Base-by-base conservation (phyloP, 2,113 vertebrate genomes). In the Gasterosteus nipponicus region DNA sequence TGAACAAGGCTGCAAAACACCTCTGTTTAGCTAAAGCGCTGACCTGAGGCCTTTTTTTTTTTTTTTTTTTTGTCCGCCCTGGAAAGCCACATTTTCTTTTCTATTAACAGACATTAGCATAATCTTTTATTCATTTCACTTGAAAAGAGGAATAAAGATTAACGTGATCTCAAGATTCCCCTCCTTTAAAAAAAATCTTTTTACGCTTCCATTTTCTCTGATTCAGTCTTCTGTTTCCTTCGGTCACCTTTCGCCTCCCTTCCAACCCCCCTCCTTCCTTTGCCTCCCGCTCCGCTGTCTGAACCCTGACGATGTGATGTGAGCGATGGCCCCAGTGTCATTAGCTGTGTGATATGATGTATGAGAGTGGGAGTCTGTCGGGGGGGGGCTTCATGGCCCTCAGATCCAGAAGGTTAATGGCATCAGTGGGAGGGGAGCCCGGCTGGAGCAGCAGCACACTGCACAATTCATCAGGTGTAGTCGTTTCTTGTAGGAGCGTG, bases 351-450 rank as follows among this genome's bases (percentile, higher is more conserved):
- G 82, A 88, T 88, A 89, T 92, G 91, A 93, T 93, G 86, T 81
- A 87, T 91, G 90, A 87, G 78, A 77, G 81, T 64, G 69, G 74
- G 80, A 77, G 77, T 89, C 66, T 80, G 82, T 86, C 62, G 83
- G 77, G 42, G 86, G 86, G 84, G 79, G 84, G 81, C 81, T 81
- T 89, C 80, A 57, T 77, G 80, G 87, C 81, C 79, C 85, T 81
- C 77, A 82, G 78, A 88, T 90, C 70, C 70, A 78, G 88, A 91
- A 93, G 90, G 90, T 93, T 93, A 94, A 95, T 92, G 86, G 90
- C 88, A 83, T 91, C 85, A 68, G 87, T 85, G 88, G 86, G 86
- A 89, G 86, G 86, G 81, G 69, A 62, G 84, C 69, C 66, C 77
- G 71, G 78, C 84, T 81, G 82, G 85, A 91, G 82, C 78, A 81